Base-by-base conservation (phyloP, 2,113 vertebrate species). In the Xiphophorus couchianus region DNA sequence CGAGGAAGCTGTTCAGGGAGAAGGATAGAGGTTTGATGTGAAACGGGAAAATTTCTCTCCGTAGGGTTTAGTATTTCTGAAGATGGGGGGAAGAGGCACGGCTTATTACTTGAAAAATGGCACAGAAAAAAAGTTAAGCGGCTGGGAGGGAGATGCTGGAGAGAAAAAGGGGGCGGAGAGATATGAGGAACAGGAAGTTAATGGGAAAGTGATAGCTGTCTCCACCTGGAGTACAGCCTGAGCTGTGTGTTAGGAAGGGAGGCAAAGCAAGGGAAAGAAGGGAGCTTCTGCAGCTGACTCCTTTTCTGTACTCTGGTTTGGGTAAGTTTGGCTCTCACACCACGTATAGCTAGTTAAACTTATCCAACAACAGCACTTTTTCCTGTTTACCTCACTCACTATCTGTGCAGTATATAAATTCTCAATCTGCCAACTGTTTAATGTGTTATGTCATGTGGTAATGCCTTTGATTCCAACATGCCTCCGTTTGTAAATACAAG, bases 381-480 rank as follows among this genome's bases (percentile, higher is more conserved):
- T 95, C 94, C 94, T 85, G 91, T 93, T 96, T 86, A 86, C 93
- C 90, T 94, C 95, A 94, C 95, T 95, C 94, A 94, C 85, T 72
- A 91, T 93, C 93, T 94, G 91, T 94, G 89, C 93, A 88, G 93
- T 95, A 95, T 95, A 96, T 97, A 97, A 97, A 97, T 97, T 91
- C 95, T 96, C 96, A 94, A 95, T 95, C 95, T 94, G 95, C 96
- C 96, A 96, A 95, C 96, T 96, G 97, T 97, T 98, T 98, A 97
- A 97, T 97, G 96, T 95, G 96, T 97, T 96, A 95, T 98, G 97
- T 98, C 97, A 97, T 98, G 95, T 96, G 97, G 97, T 96, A 97
- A 97, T 97, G 95, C 96, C 96, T 99, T 97, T 99, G 97, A 99
- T 99, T 97, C 94, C 94, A 90, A 97, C 97, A 97, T 96, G 96